phyloP scores from a whole-genome alignment of 30 jellyfish, hydroid and myxozoan species.

The Hydractinia symbiolongicarpus region DNA sequence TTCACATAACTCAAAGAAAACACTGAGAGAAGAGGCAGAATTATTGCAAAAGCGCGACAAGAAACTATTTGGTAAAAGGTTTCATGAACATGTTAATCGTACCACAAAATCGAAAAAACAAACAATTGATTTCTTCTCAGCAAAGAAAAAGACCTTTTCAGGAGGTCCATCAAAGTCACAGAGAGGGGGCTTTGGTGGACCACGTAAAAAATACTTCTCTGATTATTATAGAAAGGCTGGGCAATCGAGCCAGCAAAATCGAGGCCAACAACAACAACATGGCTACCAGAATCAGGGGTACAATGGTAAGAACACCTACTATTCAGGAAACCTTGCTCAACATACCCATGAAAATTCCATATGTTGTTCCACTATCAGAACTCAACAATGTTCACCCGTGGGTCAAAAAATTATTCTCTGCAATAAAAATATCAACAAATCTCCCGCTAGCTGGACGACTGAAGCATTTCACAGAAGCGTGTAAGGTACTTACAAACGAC shows the following conservation, averaged over 20 bases:
- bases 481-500: too few species aligned
- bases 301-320: slow-evolving; percentile 5
- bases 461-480: too few species aligned
- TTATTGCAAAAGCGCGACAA: slow-evolving; percentile 8
- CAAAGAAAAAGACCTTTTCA: slow-evolving; percentile 3
- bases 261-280: neutral
- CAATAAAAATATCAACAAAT: neutral
- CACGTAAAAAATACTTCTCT: neutral
- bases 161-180: slow-evolving; percentile 5
- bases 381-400: slow-evolving; percentile 10
- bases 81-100: neutral
- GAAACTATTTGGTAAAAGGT: slow-evolving; percentile 8
- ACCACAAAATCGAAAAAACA: slow-evolving; percentile 4
- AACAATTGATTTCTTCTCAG: slow-evolving; percentile 1
- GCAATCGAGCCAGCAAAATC: slow-evolving; percentile 6
- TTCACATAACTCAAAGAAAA: neutral
- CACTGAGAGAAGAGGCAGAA: neutral
- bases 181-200: slow-evolving; percentile 15
- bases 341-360: slow-evolving; percentile 4
- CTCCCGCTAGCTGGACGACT: slow-evolving; percentile 1
- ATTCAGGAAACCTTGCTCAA: too few species aligned
- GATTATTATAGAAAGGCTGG: neutral
- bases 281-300: slow-evolving; percentile 2
- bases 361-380: slow-evolving; percentile 4
- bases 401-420: slow-evolving; percentile 8